Evolutionary conservation across 2,113 vertebrate species (phyloP), one percentile per base, ranked within the genome.

Genomic region (Hippocampus guttulatus): DNA sequence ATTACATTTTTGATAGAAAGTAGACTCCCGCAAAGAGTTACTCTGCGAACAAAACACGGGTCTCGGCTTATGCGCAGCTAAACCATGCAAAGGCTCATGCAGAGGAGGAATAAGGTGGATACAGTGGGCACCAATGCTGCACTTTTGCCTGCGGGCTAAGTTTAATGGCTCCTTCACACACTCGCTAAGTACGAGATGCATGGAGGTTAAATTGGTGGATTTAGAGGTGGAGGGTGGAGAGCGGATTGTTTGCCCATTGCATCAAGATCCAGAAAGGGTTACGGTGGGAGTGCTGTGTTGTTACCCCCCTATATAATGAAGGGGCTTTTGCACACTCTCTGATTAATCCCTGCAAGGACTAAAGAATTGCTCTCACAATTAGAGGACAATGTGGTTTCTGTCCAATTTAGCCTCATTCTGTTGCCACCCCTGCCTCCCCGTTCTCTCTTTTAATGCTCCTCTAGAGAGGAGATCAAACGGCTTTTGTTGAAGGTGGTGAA

Each of bases 341-440:
- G 83, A 90, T 88, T 88, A 88, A 71, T 68, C 75, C 61, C 40
- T 78, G 71, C 75, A 69, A 41, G 63, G 70, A 80, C 82, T 81
- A 85, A 77, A 84, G 75, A 84, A 80, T 85, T 82, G 10, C 77
- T 69, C 54, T 84, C 74, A 74, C 87, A 85, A 86, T 89, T 88
- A 88, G 77, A 87, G 86, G 83, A 84, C 73, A 87, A 81, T 75
- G 80, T 82, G 62, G 67, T 71, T 74, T 73, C 76, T 68, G 80
- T 87, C 76, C 87, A 84, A 81, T 87, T 83, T 82, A 79, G 62
- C 70, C 80, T 71, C 67, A 66, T 47, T 49, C 49, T 74, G 61
- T 38, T 69, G 54, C 14, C 62, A 68, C 64, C 58, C 47, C 52
- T 23, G 1, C 73, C 33, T 15, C 8, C 47, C 61, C 21, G 61